Evolutionary conservation across 2,888 invertebrate species (phyloP).

Genomic region (Erebia palarica): DNA sequence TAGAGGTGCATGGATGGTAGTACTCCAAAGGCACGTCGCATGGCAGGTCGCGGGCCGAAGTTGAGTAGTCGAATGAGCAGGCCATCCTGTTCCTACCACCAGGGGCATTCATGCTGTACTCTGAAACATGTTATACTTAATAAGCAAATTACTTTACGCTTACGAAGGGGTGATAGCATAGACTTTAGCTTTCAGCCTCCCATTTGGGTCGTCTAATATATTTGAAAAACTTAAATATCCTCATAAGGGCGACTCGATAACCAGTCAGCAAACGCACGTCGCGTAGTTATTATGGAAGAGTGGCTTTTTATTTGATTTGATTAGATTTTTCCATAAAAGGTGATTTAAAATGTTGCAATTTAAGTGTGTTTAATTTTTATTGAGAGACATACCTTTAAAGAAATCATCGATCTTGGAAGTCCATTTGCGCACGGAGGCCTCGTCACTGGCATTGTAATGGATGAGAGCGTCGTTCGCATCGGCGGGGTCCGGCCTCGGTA

Average conservation of each 20-base stretch:
- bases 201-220: too few species aligned
- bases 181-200: too few species aligned
- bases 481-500: background rate
- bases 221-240: too few species aligned
- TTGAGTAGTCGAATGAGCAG: conserved; percentile 86
- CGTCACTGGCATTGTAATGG: background rate
- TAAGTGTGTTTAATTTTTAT: too few species aligned
- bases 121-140: conserved; percentile 48
- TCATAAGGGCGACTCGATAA: too few species aligned
- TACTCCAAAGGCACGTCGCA: conserved; percentile 90
- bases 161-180: too few species aligned
- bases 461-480: background rate
- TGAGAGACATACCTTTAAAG: background rate
- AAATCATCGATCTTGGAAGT: background rate
- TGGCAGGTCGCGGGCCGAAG: conserved; percentile 84
- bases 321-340: too few species aligned
- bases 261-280: too few species aligned
- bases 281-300: too few species aligned
- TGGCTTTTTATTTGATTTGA: too few species aligned
- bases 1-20: conserved; percentile 89
- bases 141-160: too few species aligned
- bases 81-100: conserved; percentile 84
- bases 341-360: background rate
- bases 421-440: background rate
- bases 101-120: conserved; percentile 68